A percentile compares a stretch with the other conserved stretches of the same genome.
phyloP scores from a whole-genome alignment of 2,113 vertebrate genomes.

The Spermophilus dauricus region DNA sequence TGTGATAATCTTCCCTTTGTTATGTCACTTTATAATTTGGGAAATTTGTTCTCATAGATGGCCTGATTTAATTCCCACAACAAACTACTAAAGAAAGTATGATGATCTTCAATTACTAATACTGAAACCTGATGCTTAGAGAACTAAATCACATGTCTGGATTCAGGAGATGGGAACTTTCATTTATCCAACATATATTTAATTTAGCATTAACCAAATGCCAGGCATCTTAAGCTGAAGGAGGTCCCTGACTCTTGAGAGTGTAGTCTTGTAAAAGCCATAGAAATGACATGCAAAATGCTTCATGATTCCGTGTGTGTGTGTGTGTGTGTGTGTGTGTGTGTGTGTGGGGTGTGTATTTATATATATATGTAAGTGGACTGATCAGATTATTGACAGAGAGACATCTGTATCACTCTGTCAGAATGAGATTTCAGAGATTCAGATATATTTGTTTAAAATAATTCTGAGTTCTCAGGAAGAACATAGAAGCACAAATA shows the following conservation, averaged over 20 bases:
- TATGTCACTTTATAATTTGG: neutral
- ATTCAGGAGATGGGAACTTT: neutral
- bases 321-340: too few species aligned
- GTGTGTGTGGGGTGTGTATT: too few species aligned
- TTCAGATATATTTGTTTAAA: constrained; percentile 14
- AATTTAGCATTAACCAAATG: neutral
- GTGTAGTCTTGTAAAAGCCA: neutral
- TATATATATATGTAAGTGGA: neutral
- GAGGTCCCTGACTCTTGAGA: neutral
- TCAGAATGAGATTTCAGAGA: constrained; percentile 17
- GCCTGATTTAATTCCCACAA: neutral
- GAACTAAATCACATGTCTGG: neutral
- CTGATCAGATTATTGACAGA: neutral
- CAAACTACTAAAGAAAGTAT: neutral
- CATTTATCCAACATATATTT: neutral
- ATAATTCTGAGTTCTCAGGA: neutral
- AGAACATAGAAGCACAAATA: neutral
- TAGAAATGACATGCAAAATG: neutral
- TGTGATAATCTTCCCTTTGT: neutral
- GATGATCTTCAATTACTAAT: neutral
- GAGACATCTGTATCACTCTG: neutral
- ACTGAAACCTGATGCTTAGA: neutral
- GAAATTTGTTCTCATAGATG: neutral
- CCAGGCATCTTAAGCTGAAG: neutral
- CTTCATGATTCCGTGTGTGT: neutral